A percentile compares a stretch with the other conserved stretches of the same genome.
phyloP scores from a whole-genome alignment of 1,140 invertebrate genomes.

The Papilio polytes region DNA sequence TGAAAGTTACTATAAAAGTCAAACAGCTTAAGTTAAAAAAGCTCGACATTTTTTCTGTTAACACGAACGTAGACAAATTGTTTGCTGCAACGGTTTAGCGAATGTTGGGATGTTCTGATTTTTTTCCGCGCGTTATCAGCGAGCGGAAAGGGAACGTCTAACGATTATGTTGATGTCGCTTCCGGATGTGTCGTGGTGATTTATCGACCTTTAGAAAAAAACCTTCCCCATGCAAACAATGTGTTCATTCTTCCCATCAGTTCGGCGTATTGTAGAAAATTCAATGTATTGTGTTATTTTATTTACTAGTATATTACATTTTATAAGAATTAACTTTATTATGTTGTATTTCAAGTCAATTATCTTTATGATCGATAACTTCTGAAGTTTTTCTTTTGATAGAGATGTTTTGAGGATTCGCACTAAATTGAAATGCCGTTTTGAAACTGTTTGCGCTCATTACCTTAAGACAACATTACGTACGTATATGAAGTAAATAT shows the following conservation, averaged over 20 bases:
- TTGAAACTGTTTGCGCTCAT: background rate
- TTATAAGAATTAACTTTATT: background rate
- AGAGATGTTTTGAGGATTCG: background rate
- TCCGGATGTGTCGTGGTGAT: constrained; percentile 23
- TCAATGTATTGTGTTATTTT: background rate
- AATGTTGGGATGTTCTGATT: background rate
- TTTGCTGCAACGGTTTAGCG: background rate
- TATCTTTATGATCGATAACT: background rate
- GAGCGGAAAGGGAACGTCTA: constrained; percentile 22
- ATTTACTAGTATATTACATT: background rate
- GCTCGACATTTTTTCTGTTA: background rate
- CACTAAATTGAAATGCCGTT: background rate
- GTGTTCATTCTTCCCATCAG: constrained; percentile 4
- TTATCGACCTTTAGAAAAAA: constrained; percentile 26
- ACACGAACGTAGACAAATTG: constrained; percentile 20
- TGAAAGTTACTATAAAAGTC: background rate
- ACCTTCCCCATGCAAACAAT: constrained; percentile 10
- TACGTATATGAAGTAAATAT: background rate
- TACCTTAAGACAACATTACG: constrained; percentile 5
- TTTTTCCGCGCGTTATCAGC: constrained; percentile 14
- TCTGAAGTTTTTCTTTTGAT: too few species aligned
- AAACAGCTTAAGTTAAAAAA: constrained; percentile 5
- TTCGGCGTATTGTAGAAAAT: background rate
- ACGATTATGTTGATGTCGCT: constrained; percentile 25
- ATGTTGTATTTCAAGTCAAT: background rate